Base-by-base conservation (phyloP, 2,113 vertebrate genomes). In the Pollachius pollachius region DNA sequence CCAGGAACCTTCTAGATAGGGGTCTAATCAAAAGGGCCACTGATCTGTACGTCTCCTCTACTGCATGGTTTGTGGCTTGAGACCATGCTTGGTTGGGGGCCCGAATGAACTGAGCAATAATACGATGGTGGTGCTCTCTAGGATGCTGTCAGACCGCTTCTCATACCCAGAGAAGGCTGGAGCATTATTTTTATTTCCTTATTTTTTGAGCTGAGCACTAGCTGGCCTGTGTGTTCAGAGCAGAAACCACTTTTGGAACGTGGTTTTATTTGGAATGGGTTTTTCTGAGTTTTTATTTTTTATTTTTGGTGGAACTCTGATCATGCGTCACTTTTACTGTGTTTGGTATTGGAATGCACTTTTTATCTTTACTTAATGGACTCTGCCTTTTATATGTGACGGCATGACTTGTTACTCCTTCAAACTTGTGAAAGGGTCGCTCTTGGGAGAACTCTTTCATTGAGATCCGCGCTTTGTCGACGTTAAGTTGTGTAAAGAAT, bases 331-430 rank as follows among this genome's bases (percentile, higher is more conserved):
- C 54, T 57, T 57, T 57, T 57, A 57, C 15, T 48, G 12, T 56
- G 65, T 57, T 60, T 21, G 18, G 65, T 85, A 73, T 89, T 81
- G 71, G 80, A 89, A 85, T 88, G 86, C 87, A 90, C 84, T 85
- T 89, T 86, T 17, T 80, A 48, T 52, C 67, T 65, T 70, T 67
- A n/a, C 54, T 67, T 76, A 37, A 9, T 87, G 66, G 72, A 34
- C 41, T 34, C 30, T 76, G 65, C 71, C 70, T 81, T 41, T 81
- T 85, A 70, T 84, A 48, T 48, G 41, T 79, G 77, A 88, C 86
- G 68, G 79, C 78, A 74, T 87, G 76, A 70, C 71, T 70, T 70
- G 64, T 85, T 86, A 81, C 70, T 81, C 70, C 62, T 78, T 65
- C 68, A 69, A 74, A 82, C 71, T 62, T 73, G 81, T 76, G 54